Conservation (phyloP, 2,888 invertebrate genomes). For the Noctua comes region DNA sequence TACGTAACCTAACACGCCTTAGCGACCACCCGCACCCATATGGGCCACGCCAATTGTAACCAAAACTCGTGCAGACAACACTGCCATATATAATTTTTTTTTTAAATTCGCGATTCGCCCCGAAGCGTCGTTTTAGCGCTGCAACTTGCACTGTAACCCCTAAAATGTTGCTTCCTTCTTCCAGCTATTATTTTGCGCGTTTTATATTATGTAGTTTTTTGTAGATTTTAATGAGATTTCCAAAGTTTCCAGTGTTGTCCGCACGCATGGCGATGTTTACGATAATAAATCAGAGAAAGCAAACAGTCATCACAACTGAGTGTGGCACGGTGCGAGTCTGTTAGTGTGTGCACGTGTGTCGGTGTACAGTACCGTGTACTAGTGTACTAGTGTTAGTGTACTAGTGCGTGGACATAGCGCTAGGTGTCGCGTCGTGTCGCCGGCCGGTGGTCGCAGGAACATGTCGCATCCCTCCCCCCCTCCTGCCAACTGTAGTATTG, state of each 20-base stretch:
- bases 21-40: conserved; percentile 88
- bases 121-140: conserved; percentile 51
- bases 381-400: conserved; percentile 19
- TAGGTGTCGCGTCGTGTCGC: conserved; percentile 34
- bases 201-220: conserved; percentile 25
- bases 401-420: conserved; percentile 57
- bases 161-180: conserved; percentile 60
- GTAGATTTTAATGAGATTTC: conserved; percentile 25
- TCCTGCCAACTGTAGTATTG: conserved; percentile 73
- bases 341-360: conserved; percentile 77
- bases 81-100: conserved; percentile 37
- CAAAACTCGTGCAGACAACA: conserved; percentile 77
- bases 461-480: conserved; percentile 75
- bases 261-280: conserved; percentile 72
- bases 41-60: conserved; percentile 76
- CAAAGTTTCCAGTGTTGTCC: conserved; percentile 79
- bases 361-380: conserved; percentile 41
- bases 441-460: conserved; percentile 85
- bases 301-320: conserved; percentile 89
- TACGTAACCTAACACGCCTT: conserved; percentile 82
- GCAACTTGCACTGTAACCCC: conserved; percentile 30
- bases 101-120: conserved; percentile 1
- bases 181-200: conserved; percentile 45
- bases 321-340: conserved; percentile 85
- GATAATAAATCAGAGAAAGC: conserved; percentile 85